Conservation (phyloP, 2,797 vertebrate genomes). For the Aulostomus chinensis region DNA sequence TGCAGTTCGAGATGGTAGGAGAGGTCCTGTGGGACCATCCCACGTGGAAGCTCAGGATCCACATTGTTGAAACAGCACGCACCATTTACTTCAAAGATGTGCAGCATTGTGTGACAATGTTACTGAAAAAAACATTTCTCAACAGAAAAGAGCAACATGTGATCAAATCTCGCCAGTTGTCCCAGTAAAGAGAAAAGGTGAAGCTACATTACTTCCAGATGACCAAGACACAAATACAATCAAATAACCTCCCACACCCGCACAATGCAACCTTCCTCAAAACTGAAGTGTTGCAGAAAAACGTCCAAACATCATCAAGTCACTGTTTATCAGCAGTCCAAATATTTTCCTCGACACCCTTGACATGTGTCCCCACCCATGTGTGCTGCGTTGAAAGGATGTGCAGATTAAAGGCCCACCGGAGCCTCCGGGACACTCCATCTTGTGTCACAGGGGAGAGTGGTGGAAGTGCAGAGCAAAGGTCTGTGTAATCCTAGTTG, state of each 20-base stretch:
- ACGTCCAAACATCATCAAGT: slow-evolving; percentile 75
- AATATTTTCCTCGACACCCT: slow-evolving; percentile 69
- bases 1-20: no score
- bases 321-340: slow-evolving; percentile 72
- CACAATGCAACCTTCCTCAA: slow-evolving; percentile 39
- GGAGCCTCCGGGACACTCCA: slow-evolving; percentile 53
- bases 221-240: no score
- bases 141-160: no score
- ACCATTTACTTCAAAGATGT: no score
- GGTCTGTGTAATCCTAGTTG: slow-evolving; percentile 54
- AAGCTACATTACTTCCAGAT: no score
- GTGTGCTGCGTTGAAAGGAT: slow-evolving; percentile 62
- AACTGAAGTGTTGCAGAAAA: slow-evolving; percentile 66
- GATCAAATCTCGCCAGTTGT: no score
- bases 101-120: no score
- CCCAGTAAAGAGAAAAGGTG: no score
- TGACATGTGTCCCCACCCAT: slow-evolving; percentile 57
- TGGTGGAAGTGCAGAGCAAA: slow-evolving; percentile 33
- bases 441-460: slow-evolving; percentile 52
- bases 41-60: no score
- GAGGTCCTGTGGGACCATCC: no score
- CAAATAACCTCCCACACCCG: slow-evolving; percentile 46
- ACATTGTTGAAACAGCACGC: no score
- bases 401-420: slow-evolving; percentile 71
- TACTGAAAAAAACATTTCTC: no score